These are phyloP conservation scores for Cremastinae sp. DNA, from an alignment of 2,888 invertebrate genomes.

Conservation along the genomic window DNA sequence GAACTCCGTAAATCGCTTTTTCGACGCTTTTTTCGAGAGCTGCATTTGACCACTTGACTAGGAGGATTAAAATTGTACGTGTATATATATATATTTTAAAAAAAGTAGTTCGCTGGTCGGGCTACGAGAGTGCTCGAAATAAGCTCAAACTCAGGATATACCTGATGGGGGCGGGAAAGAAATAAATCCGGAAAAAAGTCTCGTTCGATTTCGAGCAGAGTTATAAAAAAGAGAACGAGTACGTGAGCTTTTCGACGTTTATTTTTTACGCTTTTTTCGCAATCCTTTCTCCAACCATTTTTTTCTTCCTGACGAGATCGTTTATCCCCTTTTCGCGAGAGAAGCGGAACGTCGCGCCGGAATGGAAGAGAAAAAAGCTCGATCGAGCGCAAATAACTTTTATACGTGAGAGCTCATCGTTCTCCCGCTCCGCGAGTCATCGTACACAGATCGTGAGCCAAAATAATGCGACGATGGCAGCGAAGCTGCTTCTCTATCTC, in stretches of 20 bases:
- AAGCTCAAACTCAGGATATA: no score
- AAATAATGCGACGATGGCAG: no score
- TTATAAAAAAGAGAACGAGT: no score
- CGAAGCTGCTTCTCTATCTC: no score
- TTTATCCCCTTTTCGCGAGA: slow-evolving; percentile 26
- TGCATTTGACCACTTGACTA: no score
- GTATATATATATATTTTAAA: no score
- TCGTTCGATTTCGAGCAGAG: not conserved
- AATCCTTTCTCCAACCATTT: slow-evolving; percentile 26
- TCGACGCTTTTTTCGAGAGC: no score
- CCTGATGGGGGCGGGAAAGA: slow-evolving; percentile 29
- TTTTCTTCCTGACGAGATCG: slow-evolving; percentile 35
- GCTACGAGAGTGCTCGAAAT: no score
- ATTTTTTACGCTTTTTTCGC: slow-evolving; percentile 54
- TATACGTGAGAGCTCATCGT: slow-evolving; percentile 38
- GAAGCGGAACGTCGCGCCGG: slow-evolving; percentile 31
- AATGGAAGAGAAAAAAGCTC: slow-evolving; percentile 18
- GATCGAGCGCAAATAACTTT: slow-evolving; percentile 56
- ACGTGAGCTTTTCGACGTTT: slow-evolving; percentile 23
- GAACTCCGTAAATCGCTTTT: no score
- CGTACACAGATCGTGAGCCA: no score
- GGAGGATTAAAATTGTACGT: no score
- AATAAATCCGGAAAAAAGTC: slow-evolving; percentile 42
- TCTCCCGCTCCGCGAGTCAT: slow-evolving; percentile 7
- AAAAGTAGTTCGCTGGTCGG: no score